Base-by-base conservation (phyloP, 1,140 invertebrate genomes). In the Megalopta genalis region DNA sequence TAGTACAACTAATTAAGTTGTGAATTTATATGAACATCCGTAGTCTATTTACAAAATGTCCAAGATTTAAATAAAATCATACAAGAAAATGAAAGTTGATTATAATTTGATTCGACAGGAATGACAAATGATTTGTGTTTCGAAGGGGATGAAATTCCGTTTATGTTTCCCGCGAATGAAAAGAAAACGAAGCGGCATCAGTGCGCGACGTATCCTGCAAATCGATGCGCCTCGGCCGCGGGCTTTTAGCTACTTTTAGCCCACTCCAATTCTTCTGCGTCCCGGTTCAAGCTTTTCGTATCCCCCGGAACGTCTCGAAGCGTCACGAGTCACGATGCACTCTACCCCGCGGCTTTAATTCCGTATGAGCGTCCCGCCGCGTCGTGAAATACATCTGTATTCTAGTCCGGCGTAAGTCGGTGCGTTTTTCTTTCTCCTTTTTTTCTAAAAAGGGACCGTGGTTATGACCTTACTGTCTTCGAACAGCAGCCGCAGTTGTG, bases 181-280 rank as follows among this genome's bases (percentile, higher is more conserved):
- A n/a, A 25, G 18, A 46, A 52, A 63, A 46, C 16, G 52, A 66
- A 18, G 25, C 57, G 42, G 62, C 66, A 57, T 64, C 67, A 67
- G 72, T 86, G 85, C 84, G 84, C 84, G 25, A 25, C 16, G 66
- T 52, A n/a, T n/a, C 32, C 23, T 42, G 76, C 79, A 84, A 84
- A 87, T 86, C 86, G 85, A 87, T 87, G 86, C 86, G 76, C 72
- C 76, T 77, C 71, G 63, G 80, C 68, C 75, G 80, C 75, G 75
- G 67, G 75, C 75, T 81, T 78, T 81, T 77, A 78, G 62, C 75
- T 71, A 70, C 80, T 81, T 81, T 81, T 81, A 81, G 75, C 67
- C 39, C 59, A 80, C 78, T 68, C 72, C 63, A 79, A 74, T 79
- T 77, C 74, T 72, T 73, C 76, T 73, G 68, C 68, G 69, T 69